Evolutionary conservation across 2,797 vertebrate species (phyloP), one percentile per base, ranked within the genome.

Genomic region (Sciurus carolinensis): DNA sequence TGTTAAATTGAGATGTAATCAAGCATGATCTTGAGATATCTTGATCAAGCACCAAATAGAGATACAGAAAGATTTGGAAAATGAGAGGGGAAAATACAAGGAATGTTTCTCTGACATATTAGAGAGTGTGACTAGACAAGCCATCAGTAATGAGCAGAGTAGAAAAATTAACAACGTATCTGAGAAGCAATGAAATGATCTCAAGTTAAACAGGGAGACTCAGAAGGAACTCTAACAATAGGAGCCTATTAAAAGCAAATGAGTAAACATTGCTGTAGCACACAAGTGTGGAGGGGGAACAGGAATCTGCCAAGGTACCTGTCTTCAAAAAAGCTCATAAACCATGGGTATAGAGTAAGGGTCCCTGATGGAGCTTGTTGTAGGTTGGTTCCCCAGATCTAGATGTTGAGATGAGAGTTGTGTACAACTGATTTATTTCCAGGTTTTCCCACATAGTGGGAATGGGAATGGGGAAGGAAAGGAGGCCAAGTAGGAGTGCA

Each of bases 1-100:
- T 92, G 28, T 85, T 95, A 96, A 83, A 94, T 64, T 91, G 77
- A 86, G 57, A 44, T 87, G n/a, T 75, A 71, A 50, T 86, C 57
- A 94, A 69, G 24, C 20, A 94, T 86, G 50, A 71, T 73, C 57
- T 92, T 95, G 36, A 91, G 39, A 81, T 87, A 88, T 50, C 44
- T 95, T 83, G 75, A 94, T 36, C 50, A 36, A 36, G 36, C 15
- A 67, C 36, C 33, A 76, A 92, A 69, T 62, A 26, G 54, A 95
- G 9, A 79, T 1, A n/a, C 3, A 87, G 57, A 90, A 94, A 91
- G 0, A 18, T 59, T 47, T 80, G 10, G 59, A 77, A 87, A 87
- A 69, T 54, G 84, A 59, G 14, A 92, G 86, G 1, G 26, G n/a
- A 33, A 91, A 91, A 64, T 69, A 36, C 22, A 71, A 81, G 66